These are phyloP conservation scores for Cebidichthys violaceus DNA, from an alignment of 2,113 vertebrate genomes.

Conservation along the genomic window DNA sequence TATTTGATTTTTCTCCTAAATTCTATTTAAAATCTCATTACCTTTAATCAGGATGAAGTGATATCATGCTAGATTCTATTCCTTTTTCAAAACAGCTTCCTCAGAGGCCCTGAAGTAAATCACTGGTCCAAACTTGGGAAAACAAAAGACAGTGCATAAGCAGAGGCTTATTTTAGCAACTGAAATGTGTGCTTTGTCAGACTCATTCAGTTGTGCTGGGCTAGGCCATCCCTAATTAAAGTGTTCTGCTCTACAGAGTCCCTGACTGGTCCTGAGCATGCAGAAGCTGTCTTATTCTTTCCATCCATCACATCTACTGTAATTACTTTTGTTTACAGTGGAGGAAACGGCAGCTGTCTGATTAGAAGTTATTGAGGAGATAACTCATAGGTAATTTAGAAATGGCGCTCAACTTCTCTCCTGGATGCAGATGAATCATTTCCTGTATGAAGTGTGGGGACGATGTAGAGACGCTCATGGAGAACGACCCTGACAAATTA, in stretches of 20 bases:
- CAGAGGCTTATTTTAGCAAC: constrained; percentile 74
- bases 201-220: constrained; percentile 74
- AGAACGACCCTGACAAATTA: constrained; percentile 72
- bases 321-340: constrained; percentile 86
- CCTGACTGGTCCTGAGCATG: constrained; percentile 74
- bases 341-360: constrained; percentile 79
- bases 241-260: constrained; percentile 80
- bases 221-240: constrained; percentile 82
- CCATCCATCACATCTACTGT: constrained; percentile 82
- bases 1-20: constrained; percentile 50
- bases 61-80: constrained; percentile 44
- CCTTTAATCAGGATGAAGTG: constrained; percentile 59
- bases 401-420: constrained; percentile 61
- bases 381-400: constrained; percentile 81
- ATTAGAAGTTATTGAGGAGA: constrained; percentile 83
- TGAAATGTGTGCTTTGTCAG: constrained; percentile 73
- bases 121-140: constrained; percentile 50
- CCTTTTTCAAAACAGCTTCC: constrained; percentile 44
- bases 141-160: constrained; percentile 59
- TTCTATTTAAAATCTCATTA: constrained; percentile 45
- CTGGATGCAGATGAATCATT: constrained; percentile 79
- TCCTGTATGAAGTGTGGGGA: constrained; percentile 58
- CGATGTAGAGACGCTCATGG: constrained; percentile 47
- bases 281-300: constrained; percentile 77
- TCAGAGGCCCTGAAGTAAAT: constrained; percentile 55